Percentiles rank a stretch among this genome's conserved stretches.
phyloP scores from a whole-genome alignment of 2,888 invertebrate species.

The Cacoxenus indagator region DNA sequence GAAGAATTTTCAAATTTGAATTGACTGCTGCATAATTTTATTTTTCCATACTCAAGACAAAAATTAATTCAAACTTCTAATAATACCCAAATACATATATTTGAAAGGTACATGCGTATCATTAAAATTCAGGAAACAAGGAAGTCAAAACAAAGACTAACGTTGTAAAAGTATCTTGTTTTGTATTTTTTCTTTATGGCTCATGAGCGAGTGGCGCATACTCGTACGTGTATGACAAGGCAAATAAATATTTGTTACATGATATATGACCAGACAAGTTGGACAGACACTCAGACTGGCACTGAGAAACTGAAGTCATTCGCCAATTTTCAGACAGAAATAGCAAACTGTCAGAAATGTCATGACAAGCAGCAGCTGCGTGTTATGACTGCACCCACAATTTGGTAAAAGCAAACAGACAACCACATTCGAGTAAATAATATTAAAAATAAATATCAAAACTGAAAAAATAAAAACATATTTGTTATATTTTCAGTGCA shows the following conservation, averaged over 20 bases:
- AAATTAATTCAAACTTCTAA: too few species aligned
- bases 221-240: not conserved
- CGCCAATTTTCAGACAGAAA: not conserved
- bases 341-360: slow-evolving; percentile 9
- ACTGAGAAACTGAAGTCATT: not conserved
- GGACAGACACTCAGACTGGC: not conserved
- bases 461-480: not conserved
- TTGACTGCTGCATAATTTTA: too few species aligned
- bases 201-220: not conserved
- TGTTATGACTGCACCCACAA: slow-evolving; percentile 12
- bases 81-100: too few species aligned
- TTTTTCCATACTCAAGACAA: too few species aligned
- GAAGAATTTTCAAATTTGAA: too few species aligned
- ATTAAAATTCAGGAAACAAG: slow-evolving; percentile 6
- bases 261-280: slow-evolving; percentile 6
- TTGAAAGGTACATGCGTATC: not conserved
- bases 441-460: not conserved
- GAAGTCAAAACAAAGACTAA: slow-evolving; percentile 14
- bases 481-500: slow-evolving; percentile 23
- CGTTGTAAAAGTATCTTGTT: not conserved
- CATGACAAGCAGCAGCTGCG: slow-evolving; percentile 9
- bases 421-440: not conserved
- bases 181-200: not conserved
- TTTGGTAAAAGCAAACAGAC: not conserved
- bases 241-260: slow-evolving; percentile 13